Percentiles rank a stretch among this genome's conserved stretches.
Conservation (phyloP, 2,888 invertebrate species). For the Rambutsinella grinnellia region DNA sequence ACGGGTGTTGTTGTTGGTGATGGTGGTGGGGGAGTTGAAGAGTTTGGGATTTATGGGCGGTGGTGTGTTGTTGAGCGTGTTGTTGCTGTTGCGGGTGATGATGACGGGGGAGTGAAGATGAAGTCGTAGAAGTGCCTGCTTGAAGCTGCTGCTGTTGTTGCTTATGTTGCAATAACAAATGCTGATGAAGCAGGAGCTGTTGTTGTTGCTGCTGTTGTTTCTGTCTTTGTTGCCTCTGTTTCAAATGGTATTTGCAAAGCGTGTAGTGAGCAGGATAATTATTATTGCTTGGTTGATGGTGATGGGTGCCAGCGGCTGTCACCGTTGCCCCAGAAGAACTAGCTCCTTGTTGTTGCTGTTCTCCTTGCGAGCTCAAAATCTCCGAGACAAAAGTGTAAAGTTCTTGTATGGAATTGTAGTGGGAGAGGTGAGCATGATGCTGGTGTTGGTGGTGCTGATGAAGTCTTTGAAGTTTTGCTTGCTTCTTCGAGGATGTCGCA, state of each 20-base stretch:
- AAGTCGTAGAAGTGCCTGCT: not conserved
- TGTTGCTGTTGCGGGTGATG: not conserved
- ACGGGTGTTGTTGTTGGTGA: constrained; percentile 38
- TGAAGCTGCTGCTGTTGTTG: constrained; percentile 33
- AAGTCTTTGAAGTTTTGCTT: constrained; percentile 45
- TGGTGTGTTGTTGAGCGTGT: too few relatives aligned
- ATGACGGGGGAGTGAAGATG: constrained; percentile 5
- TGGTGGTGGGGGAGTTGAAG: constrained; percentile 22
- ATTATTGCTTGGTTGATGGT: too few relatives aligned
- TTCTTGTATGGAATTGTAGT: constrained; percentile 67
- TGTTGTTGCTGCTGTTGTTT: constrained; percentile 39
- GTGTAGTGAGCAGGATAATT: constrained; percentile 51
- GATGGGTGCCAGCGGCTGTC: constrained; percentile 21
- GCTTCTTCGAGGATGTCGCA: too few relatives aligned
- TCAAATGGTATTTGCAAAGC: constrained; percentile 41
- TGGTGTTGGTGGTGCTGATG: constrained; percentile 28
- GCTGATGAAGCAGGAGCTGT: constrained; percentile 39
- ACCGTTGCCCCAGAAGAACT: constrained; percentile 27
- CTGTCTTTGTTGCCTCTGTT: constrained; percentile 40
- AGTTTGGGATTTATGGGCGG: too few relatives aligned
- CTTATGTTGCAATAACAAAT: constrained; percentile 25
- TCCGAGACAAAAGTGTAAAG: constrained; percentile 66
- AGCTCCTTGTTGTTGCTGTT: constrained; percentile 25
- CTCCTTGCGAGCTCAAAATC: constrained; percentile 66
- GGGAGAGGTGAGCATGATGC: constrained; percentile 53